phyloP scores from a whole-genome alignment of 2,113 vertebrate genomes.

The Lota lota region DNA sequence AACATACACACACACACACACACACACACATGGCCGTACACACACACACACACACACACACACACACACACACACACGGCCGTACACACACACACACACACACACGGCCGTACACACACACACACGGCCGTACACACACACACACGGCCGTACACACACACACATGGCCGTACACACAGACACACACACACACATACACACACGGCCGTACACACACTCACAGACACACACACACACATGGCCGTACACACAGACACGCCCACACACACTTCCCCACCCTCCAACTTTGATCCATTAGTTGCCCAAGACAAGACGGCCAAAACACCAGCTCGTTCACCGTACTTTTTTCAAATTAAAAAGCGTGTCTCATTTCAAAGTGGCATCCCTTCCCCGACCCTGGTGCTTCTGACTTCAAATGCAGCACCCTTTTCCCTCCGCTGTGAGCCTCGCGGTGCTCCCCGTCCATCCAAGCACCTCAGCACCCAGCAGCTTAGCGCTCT shows the following conservation, averaged over 20 bases:
- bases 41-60: conserved; percentile 7
- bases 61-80: conserved; percentile 2
- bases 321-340: conserved; percentile 43
- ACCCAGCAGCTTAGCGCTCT: conserved; percentile 67
- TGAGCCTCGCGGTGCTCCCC: not conserved
- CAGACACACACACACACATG: conserved; percentile 13
- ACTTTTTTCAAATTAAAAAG: conserved; percentile 63
- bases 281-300: too few relatives aligned
- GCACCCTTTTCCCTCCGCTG: conserved; percentile 26
- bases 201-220: not conserved
- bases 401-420: conserved; percentile 56
- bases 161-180: too few relatives aligned
- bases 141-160: too few relatives aligned
- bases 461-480: conserved; percentile 57
- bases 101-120: not conserved
- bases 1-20: not conserved
- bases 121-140: conserved; percentile 18
- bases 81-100: conserved; percentile 16
- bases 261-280: too few relatives aligned
- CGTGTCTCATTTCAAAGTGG: conserved; percentile 53
- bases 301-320: conserved; percentile 26
- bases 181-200: conserved; percentile 4
- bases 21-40: too few relatives aligned
- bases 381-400: conserved; percentile 35
- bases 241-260: not conserved